Base-by-base conservation (phyloP, 2,113 vertebrate species). In the Crotophaga sulcirostris region DNA sequence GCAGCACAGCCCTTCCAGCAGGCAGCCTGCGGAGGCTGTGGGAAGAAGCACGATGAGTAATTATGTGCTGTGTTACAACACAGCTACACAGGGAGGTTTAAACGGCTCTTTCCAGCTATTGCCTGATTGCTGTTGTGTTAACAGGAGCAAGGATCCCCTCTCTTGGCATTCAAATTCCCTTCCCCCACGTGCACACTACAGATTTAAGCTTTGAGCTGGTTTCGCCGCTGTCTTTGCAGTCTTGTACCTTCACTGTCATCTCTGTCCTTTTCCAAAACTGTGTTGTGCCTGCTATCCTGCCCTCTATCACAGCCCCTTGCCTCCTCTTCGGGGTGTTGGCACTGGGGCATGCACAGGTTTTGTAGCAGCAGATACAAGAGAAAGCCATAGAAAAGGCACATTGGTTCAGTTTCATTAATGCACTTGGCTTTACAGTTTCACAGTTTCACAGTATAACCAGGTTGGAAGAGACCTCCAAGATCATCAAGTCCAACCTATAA, bases 61-160 rank as follows among this genome's bases (percentile, higher is more conserved):
- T 92, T 93, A 91, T 5, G n/a, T 29, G 54, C 62, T 85, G 67
- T 84, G 54, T 94, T 93, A 80, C 54, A 85, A 84, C 76, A 89
- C 78, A 83, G 84, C 62, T 75, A 91, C 85, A 38, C 49, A 52
- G 74, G 78, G 78, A 91, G 62, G 58, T 79, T 94, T 94, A 79
- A 84, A 82, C 60, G 74, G 52, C 77, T 78, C 54, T 94, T 85
- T 88, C 62, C 79, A 94, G 78, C 70, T 80, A 64, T 56, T 79
- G n/a, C 58, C 75, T 92, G 85, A 79, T 91, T 83, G 75, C 70
- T 85, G 74, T 66, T 79, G 62, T 68, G 70, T 91, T 96, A 90
- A 79, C 36, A 72, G 52, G 44, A 91, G 49, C 45, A 63, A 62
- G 31, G 36, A 92, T 75, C 16, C 28, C 89, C 73, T 84, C 45